phyloP scores from a whole-genome alignment of 1,140 invertebrate genomes.

The Conus betulinus region DNA sequence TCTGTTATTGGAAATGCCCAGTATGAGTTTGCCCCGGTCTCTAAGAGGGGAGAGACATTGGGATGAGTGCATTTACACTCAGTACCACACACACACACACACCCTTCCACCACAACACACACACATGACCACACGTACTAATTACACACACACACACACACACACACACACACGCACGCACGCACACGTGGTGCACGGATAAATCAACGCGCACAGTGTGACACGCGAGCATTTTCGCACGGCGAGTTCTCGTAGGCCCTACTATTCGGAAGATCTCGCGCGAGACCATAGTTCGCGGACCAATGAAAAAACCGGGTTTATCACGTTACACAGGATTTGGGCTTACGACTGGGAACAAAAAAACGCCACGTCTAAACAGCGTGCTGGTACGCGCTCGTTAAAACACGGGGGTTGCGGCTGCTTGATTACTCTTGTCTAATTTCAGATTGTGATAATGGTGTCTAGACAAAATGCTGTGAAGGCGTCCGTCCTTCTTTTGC shows the following conservation, averaged over 20 bases:
- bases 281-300: neutral
- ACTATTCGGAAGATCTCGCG: neutral
- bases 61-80: neutral
- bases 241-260: neutral
- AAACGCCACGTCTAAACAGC: conserved; percentile 26
- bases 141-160: neutral
- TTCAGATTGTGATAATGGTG: neutral
- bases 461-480: neutral
- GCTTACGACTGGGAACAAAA: neutral
- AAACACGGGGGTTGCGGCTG: neutral
- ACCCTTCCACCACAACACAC: neutral
- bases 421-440: neutral
- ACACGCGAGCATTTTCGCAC: neutral
- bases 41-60: neutral
- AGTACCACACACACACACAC: neutral
- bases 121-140: neutral
- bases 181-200: neutral
- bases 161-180: conserved; percentile 11
- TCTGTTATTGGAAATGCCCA: neutral
- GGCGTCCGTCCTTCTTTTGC: neutral
- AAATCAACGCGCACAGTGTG: neutral
- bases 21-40: neutral
- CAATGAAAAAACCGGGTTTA: neutral
- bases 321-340: neutral
- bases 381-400: neutral